Evolutionary conservation across 2,113 vertebrate species (phyloP).

Genomic region (Perca flavescens): DNA sequence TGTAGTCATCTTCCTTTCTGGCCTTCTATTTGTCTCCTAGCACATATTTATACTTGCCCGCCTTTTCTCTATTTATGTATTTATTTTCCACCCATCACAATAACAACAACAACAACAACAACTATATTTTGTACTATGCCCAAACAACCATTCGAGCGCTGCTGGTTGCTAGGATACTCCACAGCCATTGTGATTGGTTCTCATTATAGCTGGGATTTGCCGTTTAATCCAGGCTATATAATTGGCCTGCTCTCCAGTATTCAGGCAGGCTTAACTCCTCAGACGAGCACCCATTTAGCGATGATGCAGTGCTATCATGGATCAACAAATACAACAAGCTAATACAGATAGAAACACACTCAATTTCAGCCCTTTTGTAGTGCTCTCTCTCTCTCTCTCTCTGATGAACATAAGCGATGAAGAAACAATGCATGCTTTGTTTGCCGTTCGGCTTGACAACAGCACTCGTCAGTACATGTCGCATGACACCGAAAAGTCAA

Average conservation of each 20-base stretch:
- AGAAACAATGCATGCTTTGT: conserved; percentile 58
- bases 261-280: conserved; percentile 69
- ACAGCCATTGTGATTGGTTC: conserved; percentile 73
- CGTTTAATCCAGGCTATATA: conserved; percentile 78
- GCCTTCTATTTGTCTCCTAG: conserved; percentile 49
- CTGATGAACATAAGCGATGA: background rate
- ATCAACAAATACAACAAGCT: conserved; percentile 50
- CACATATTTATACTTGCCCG: conserved; percentile 42
- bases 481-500: conserved; percentile 20
- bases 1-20: conserved; percentile 49
- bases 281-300: conserved; percentile 54
- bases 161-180: conserved; percentile 83
- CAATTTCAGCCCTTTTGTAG: conserved; percentile 18
- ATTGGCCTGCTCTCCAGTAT: conserved; percentile 76
- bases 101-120: conserved; percentile 64
- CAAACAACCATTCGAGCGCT: conserved; percentile 63
- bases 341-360: conserved; percentile 41
- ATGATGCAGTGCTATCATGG: conserved; percentile 39
- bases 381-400: background rate
- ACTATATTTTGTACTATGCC: conserved; percentile 51
- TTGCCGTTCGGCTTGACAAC: conserved; percentile 16
- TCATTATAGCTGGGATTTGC: conserved; percentile 79
- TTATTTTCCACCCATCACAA: conserved; percentile 44
- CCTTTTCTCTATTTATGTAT: conserved; percentile 24
- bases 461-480: background rate